Conservation (phyloP, 2,797 vertebrate species). For the Pelochelys cantorii region DNA sequence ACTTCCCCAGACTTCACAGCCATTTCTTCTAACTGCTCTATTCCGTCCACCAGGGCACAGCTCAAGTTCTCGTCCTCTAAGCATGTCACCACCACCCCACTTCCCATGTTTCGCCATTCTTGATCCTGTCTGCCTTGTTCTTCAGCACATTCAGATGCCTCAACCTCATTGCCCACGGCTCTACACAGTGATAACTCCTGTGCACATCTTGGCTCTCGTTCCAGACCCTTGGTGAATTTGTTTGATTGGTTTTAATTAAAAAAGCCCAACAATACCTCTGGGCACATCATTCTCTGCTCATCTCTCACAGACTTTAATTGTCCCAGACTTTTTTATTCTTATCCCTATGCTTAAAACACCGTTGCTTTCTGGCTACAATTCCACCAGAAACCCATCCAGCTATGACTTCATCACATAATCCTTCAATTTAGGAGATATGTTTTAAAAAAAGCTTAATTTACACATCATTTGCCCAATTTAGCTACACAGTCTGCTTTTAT, state of each 20-base stretch:
- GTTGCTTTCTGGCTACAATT: slow-evolving; percentile 50
- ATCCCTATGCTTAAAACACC: neutral
- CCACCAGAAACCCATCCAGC: slow-evolving; percentile 23
- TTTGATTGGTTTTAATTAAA: slow-evolving; percentile 3
- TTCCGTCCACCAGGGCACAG: neutral
- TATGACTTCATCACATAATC: slow-evolving; percentile 45
- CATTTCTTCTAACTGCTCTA: neutral
- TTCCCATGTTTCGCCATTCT: neutral
- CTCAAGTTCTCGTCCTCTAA: neutral
- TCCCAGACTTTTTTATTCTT: neutral
- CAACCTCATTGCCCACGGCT: slow-evolving; percentile 12
- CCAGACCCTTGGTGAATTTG: neutral
- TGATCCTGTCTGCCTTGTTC: neutral
- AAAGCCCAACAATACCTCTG: neutral
- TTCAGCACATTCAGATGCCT: neutral
- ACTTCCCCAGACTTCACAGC: neutral
- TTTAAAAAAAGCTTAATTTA: neutral
- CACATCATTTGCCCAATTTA: slow-evolving; percentile 30
- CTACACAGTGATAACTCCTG: neutral
- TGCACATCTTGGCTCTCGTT: slow-evolving; percentile 7
- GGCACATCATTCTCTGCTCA: neutral
- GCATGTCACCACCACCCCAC: neutral
- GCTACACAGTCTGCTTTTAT: neutral
- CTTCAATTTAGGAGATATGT: slow-evolving; percentile 34
- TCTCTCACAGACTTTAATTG: neutral